Conservation (phyloP, 2,888 invertebrate species). For the Pterobdella sp. region DNA sequence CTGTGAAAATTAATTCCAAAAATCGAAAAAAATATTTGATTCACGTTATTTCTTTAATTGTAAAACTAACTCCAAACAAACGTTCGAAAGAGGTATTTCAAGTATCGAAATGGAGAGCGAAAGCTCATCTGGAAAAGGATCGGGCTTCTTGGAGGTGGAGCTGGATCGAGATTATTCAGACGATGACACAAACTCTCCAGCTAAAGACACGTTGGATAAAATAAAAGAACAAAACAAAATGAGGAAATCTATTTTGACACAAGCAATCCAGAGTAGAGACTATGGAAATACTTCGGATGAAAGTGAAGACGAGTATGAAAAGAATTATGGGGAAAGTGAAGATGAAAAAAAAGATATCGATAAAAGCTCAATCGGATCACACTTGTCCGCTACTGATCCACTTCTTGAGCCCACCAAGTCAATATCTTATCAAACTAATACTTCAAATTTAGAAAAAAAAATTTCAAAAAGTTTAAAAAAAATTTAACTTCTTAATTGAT, state of each 20-base stretch:
- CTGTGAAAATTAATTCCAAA: too few species aligned
- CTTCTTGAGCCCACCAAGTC: not conserved
- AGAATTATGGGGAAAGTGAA: constrained; percentile 30
- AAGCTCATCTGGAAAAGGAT: not conserved
- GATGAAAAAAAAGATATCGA: constrained; percentile 38
- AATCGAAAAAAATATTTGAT: too few species aligned
- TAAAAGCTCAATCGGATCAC: not conserved
- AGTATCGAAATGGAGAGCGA: not conserved
- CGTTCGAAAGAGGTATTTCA: too few species aligned
- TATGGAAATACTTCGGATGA: not conserved
- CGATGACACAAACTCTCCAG: not conserved
- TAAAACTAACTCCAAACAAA: too few species aligned
- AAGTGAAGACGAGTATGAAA: not conserved
- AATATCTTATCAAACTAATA: not conserved
- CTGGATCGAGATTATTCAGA: not conserved
- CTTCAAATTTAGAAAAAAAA: not conserved
- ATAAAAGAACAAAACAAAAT: not conserved
- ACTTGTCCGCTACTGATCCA: not conserved
- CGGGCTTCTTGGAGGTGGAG: not conserved
- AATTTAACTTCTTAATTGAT: not conserved
- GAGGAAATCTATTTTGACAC: not conserved
- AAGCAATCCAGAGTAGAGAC: not conserved
- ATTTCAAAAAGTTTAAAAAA: not conserved
- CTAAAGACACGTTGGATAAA: not conserved
- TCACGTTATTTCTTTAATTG: too few species aligned